Conservation (phyloP, 1,140 invertebrate species). For the Temnothorax curvispinosus region DNA sequence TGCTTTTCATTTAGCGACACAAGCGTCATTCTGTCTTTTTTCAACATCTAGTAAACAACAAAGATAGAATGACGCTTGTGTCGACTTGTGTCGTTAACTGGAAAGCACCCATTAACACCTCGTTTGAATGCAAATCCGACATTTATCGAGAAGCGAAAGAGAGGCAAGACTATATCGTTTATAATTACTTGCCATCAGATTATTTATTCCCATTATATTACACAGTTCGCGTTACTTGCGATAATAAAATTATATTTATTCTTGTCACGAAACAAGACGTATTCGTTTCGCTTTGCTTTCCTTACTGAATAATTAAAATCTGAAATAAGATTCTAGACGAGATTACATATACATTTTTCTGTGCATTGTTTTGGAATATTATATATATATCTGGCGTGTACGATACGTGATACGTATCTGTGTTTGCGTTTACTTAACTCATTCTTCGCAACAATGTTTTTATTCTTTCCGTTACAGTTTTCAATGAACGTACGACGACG, state of each 20-base stretch:
- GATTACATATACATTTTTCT: not conserved
- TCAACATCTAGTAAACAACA: too few relatives aligned
- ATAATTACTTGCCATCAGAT: not conserved
- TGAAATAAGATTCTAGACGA: not conserved
- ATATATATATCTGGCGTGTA: not conserved
- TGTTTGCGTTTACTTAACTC: not conserved
- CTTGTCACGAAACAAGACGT: not conserved
- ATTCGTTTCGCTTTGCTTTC: not conserved
- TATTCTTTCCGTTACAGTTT: not conserved
- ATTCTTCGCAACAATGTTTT: not conserved
- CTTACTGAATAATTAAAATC: not conserved
- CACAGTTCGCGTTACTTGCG: not conserved
- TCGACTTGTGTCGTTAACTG: too few relatives aligned
- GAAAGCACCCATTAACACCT: slow-evolving; percentile 30
- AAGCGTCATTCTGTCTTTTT: too few relatives aligned
- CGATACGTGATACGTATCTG: not conserved
- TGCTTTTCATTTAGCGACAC: too few relatives aligned
- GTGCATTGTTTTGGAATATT: not conserved
- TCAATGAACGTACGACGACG: not conserved
- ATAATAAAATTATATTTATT: slow-evolving; percentile 28
- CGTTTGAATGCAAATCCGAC: not conserved
- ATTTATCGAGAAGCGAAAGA: slow-evolving; percentile 1
- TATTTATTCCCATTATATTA: not conserved
- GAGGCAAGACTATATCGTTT: not conserved
- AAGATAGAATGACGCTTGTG: too few relatives aligned